Evolutionary conservation across 2,888 invertebrate genomes (phyloP).

Genomic region (Cataglyphis altisquamis): DNA sequence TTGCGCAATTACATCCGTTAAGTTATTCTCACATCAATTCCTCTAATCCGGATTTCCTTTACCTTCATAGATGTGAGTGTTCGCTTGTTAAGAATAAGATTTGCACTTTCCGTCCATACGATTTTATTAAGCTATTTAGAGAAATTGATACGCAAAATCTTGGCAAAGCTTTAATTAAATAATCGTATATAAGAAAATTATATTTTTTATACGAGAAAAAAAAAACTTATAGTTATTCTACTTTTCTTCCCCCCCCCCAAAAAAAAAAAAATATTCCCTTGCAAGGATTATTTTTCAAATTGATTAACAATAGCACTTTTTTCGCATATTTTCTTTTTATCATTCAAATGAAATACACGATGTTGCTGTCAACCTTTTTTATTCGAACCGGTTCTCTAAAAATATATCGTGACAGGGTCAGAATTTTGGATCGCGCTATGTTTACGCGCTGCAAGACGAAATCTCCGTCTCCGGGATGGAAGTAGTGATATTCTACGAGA

Average conservation of each 20-base stretch:
- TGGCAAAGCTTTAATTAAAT: background rate
- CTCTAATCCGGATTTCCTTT: background rate
- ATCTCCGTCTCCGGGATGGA: background rate
- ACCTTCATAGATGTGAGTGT: background rate
- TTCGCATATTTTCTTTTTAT: background rate
- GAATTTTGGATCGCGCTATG: background rate
- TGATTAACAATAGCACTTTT: background rate
- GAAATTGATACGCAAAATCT: background rate
- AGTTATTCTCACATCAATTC: constrained; percentile 17
- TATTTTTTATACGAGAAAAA: background rate
- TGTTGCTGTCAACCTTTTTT: background rate
- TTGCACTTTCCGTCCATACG: background rate
- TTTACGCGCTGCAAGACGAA: background rate
- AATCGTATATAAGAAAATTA: background rate
- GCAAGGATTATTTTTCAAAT: background rate
- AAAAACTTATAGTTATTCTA: background rate
- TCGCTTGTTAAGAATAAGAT: background rate
- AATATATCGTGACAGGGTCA: constrained; percentile 4
- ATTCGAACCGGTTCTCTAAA: background rate
- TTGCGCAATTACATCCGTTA: background rate
- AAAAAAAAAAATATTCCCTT: background rate
- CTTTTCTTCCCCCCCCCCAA: background rate
- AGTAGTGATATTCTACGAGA: constrained; percentile 29
- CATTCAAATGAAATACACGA: background rate
- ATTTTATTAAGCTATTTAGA: background rate